phyloP scores from a whole-genome alignment of 2,888 invertebrate species.

The Laothoe populi region DNA sequence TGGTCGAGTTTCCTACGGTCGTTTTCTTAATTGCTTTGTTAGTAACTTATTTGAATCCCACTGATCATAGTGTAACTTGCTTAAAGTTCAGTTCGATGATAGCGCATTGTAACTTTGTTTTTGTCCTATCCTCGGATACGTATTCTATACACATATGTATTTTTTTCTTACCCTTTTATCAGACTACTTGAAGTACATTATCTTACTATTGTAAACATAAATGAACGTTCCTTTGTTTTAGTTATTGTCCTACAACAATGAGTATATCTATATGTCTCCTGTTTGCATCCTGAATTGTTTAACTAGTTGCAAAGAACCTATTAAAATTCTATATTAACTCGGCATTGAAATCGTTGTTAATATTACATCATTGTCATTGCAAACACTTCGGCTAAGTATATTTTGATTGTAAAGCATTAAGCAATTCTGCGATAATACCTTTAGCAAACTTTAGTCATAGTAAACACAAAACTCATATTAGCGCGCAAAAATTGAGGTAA shows the following conservation, averaged over 20 bases:
- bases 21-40: constrained; percentile 66
- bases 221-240: no score
- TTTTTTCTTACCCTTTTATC: no score
- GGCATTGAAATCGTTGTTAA: no score
- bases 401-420: background rate
- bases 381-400: background rate
- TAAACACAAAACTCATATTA: constrained; percentile 5
- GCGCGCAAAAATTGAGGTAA: background rate
- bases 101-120: background rate
- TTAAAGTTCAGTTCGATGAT: constrained; percentile 15
- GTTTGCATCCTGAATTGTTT: no score
- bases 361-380: constrained; percentile 14
- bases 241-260: no score
- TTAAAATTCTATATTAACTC: no score
- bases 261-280: no score
- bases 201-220: no score
- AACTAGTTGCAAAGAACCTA: no score
- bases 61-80: constrained; percentile 29
- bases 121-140: background rate
- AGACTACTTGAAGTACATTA: no score
- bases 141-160: no score
- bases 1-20: constrained; percentile 55
- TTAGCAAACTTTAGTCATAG: background rate
- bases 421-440: background rate
- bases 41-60: constrained; percentile 54